Evolutionary conservation across 1,140 invertebrate species (phyloP).

Genomic region (Heterodera schachtii): DNA sequence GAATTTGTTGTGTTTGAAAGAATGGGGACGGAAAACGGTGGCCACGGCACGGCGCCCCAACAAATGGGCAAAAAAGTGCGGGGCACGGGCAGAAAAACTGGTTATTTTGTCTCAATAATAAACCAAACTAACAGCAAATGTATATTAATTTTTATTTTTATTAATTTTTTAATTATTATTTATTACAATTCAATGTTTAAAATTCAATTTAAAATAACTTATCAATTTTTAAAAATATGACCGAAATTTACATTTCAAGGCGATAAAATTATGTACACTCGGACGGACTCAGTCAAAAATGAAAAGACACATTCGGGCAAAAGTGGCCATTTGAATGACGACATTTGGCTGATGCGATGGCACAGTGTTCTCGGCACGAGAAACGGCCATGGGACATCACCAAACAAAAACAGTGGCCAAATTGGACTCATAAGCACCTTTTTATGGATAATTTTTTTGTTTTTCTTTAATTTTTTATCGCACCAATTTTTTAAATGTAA

Average conservation of each 20-base stretch:
- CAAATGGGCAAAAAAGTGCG: too few relatives aligned
- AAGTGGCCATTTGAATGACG: neutral
- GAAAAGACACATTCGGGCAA: neutral
- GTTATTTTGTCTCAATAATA: too few relatives aligned
- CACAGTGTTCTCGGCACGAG: neutral
- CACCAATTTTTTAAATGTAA: too few relatives aligned
- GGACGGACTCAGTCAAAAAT: neutral
- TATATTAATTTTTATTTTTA: neutral
- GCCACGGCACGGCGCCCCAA: neutral
- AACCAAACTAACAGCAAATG: neutral
- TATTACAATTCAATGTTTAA: neutral
- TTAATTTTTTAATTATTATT: neutral
- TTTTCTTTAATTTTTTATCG: too few relatives aligned
- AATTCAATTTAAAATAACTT: too few relatives aligned
- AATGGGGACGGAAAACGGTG: neutral
- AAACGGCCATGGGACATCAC: neutral
- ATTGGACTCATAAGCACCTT: neutral
- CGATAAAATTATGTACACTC: neutral
- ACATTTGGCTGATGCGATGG: neutral
- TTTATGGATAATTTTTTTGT: neutral
- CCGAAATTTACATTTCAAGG: neutral
- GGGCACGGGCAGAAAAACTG: too few relatives aligned
- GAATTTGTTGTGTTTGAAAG: neutral
- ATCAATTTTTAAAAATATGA: too few relatives aligned
- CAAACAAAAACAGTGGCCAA: neutral